These are phyloP conservation scores for Thaumetopoea pityocampa DNA, from an alignment of 1,140 invertebrate genomes.

Conservation along the genomic window DNA sequence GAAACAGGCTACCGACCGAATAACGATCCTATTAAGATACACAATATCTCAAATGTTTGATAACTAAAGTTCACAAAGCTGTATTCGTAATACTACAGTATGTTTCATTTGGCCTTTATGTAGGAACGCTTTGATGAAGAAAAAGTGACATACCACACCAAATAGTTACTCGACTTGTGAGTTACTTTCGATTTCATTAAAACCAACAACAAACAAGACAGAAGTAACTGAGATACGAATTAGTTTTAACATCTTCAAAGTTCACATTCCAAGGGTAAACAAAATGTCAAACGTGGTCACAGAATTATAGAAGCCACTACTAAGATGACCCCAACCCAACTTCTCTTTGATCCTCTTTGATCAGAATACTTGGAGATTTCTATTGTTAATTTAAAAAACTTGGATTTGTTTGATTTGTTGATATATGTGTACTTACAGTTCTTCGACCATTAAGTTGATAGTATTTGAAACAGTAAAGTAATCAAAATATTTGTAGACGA, in stretches of 20 bases:
- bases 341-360: slow-evolving; percentile 55
- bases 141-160: slow-evolving; percentile 19
- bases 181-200: slow-evolving; percentile 40
- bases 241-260: slow-evolving; percentile 58
- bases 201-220: slow-evolving; percentile 32
- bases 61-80: slow-evolving; percentile 19
- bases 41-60: slow-evolving; percentile 49
- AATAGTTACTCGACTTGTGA: slow-evolving; percentile 28
- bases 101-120: slow-evolving; percentile 7
- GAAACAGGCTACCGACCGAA: slow-evolving; percentile 47
- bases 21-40: slow-evolving; percentile 55
- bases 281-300: slow-evolving; percentile 38
- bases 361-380: slow-evolving; percentile 38
- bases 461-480: slow-evolving; percentile 29
- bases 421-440: too few species aligned
- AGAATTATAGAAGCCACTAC: slow-evolving; percentile 17
- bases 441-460: too few species aligned
- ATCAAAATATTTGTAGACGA: slow-evolving; percentile 25
- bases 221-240: slow-evolving; percentile 44
- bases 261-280: slow-evolving; percentile 57
- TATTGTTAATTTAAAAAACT: slow-evolving; percentile 33
- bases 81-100: slow-evolving; percentile 4
- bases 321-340: slow-evolving; percentile 21
- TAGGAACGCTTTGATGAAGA: slow-evolving; percentile 14
- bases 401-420: slow-evolving; percentile 32